Percentiles rank a stretch among this genome's conserved stretches.
Evolutionary conservation across 2,113 vertebrate genomes (phyloP).

Genomic region (Eulacestoma nigropectus): DNA sequence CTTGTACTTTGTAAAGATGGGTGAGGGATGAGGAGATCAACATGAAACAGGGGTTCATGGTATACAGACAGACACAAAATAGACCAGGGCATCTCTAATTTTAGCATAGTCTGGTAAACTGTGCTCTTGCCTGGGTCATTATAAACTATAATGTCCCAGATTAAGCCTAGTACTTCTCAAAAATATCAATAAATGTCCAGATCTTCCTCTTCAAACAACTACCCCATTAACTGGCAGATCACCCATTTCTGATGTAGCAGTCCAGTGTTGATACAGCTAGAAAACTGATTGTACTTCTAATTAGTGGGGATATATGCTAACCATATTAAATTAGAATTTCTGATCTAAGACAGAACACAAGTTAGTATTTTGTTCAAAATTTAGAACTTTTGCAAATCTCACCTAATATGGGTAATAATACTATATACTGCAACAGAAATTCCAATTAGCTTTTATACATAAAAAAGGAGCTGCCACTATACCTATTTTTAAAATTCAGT

Average conservation of each 20-base stretch:
- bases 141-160: background rate
- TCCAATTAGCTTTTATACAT: background rate
- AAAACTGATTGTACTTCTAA: background rate
- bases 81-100: background rate
- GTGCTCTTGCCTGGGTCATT: background rate
- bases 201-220: background rate
- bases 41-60: background rate
- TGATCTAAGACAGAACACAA: background rate
- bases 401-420: background rate
- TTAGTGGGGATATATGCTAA: background rate
- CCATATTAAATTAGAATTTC: background rate
- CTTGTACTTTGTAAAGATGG: background rate
- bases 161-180: background rate
- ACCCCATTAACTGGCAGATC: background rate
- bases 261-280: background rate
- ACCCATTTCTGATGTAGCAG: background rate
- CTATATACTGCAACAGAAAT: background rate
- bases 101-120: background rate
- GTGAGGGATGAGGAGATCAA: background rate
- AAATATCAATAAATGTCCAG: background rate
- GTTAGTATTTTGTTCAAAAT: background rate
- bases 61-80: background rate
- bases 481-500: conserved; percentile 6
- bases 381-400: background rate
- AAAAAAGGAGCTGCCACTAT: background rate